Percentiles rank a stretch among this genome's conserved stretches.
Evolutionary conservation across 2,113 vertebrate species (phyloP).

Genomic region (Empidonax alnorum): DNA sequence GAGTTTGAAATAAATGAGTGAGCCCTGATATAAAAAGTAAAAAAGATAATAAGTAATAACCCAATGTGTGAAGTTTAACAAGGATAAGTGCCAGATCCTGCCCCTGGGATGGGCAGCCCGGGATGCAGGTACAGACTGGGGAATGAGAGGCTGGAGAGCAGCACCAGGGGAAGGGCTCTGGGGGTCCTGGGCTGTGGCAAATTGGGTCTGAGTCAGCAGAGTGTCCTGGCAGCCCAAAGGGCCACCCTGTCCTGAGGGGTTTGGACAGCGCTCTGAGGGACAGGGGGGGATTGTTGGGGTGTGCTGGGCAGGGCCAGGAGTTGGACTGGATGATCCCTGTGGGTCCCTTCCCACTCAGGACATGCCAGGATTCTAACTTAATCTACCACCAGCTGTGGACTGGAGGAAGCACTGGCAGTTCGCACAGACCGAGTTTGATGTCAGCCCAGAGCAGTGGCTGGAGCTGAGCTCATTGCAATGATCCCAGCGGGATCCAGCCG

Average conservation of each 20-base stretch:
- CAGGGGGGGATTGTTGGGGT: background rate
- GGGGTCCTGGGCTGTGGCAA: background rate
- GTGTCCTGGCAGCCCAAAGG: background rate
- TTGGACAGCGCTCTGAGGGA: background rate
- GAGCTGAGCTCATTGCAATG: background rate
- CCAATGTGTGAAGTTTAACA: background rate
- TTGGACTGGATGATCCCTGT: fast-evolving
- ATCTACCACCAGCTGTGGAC: fast-evolving
- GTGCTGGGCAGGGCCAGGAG: background rate
- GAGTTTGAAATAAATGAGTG: background rate
- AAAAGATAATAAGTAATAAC: background rate
- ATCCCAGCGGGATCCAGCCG: fast-evolving
- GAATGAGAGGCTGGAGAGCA: background rate
- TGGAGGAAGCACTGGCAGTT: background rate
- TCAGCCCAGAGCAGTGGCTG: background rate
- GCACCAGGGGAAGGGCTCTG: background rate
- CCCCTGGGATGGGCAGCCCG: background rate
- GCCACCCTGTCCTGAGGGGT: background rate
- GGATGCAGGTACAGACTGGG: background rate
- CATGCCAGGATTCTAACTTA: background rate
- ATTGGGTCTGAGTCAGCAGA: background rate
- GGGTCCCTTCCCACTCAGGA: too few relatives aligned
- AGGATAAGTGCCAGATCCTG: background rate
- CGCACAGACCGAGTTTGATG: fast-evolving
- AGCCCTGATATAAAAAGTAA: background rate